Evolutionary conservation across 1,140 invertebrate genomes (phyloP), one percentile per base, ranked within the genome.

Genomic region (Drosophila subpulchrella): DNA sequence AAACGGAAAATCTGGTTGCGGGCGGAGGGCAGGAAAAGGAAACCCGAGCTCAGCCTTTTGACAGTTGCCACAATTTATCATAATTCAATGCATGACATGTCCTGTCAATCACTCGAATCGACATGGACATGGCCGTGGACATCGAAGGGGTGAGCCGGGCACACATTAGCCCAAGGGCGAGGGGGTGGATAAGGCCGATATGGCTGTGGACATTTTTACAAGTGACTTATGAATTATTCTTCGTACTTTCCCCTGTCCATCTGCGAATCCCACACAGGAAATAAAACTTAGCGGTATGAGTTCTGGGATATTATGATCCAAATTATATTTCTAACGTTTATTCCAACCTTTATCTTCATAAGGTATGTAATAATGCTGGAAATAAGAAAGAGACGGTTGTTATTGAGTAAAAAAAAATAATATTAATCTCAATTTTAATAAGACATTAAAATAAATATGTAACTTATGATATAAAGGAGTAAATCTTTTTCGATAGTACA

Each of bases 51-150:
- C 30, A 47, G 68, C 65, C 78, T 72, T 85, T 90, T 90, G 85
- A 81, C 85, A 90, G 85, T 90, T 90, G 85, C 81, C 85, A 90
- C 85, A 90, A 90, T 90, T 90, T 90, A 90, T 90, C 85, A 90
- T 90, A 90, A 90, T 90, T 90, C 85, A 90, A 90, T 90, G 77
- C 85, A 90, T 85, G 85, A 51, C 81, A 86, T 86, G 75, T 85
- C 81, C 81, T 85, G 81, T 90, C 86, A 85, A 81, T 90, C 85
- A 90, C 57, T 55, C 46, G 17, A 66, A 68, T 77, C 65, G 62
- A 72, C 75, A 68, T 20, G 39, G 56, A 24, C 67, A 57, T 56
- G 65, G 53, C 10, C 32, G 32, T 34, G 32, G 32, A 38, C 62
- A 54, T 34, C 54, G 55, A 89, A 90, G 60, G 81, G 85, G 71